Conservation (phyloP, 1,140 invertebrate genomes). For the Aphidius gifuensis region DNA sequence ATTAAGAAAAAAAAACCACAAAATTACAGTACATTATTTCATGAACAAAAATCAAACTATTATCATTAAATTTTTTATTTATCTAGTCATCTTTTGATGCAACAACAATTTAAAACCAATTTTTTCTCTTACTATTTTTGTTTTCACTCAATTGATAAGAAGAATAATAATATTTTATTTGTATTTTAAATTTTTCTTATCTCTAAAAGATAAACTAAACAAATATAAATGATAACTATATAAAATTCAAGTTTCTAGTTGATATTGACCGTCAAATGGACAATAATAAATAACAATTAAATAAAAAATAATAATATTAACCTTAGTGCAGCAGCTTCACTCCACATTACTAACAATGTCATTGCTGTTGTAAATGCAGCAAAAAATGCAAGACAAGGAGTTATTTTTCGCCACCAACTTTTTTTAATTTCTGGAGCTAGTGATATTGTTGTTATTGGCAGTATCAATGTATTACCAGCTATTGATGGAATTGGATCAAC, state of each 20-base stretch:
- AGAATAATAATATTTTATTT: too few relatives aligned
- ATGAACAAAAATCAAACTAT: too few relatives aligned
- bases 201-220: background rate
- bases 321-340: constrained; percentile 44
- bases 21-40: too few relatives aligned
- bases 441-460: constrained; percentile 21
- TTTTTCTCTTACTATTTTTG: too few relatives aligned
- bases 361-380: constrained; percentile 50
- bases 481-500: constrained; percentile 28
- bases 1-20: constrained; percentile 18
- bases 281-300: too few relatives aligned
- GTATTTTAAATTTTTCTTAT: too few relatives aligned
- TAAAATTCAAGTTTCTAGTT: too few relatives aligned
- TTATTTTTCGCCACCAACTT: constrained; percentile 40
- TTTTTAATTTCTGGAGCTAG: constrained; percentile 36
- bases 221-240: background rate
- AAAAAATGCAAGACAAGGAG: constrained; percentile 48
- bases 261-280: too few relatives aligned
- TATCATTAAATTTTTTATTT: too few relatives aligned
- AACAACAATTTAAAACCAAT: too few relatives aligned
- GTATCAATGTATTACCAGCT: constrained; percentile 16
- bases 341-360: constrained; percentile 50
- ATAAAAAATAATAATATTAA: constrained; percentile 10
- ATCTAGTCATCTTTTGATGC: too few relatives aligned
- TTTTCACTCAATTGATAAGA: too few relatives aligned